Percentiles rank a stretch among this genome's conserved stretches.
phyloP scores from a whole-genome alignment of 2,113 vertebrate genomes.

The Notothenia coriiceps region DNA sequence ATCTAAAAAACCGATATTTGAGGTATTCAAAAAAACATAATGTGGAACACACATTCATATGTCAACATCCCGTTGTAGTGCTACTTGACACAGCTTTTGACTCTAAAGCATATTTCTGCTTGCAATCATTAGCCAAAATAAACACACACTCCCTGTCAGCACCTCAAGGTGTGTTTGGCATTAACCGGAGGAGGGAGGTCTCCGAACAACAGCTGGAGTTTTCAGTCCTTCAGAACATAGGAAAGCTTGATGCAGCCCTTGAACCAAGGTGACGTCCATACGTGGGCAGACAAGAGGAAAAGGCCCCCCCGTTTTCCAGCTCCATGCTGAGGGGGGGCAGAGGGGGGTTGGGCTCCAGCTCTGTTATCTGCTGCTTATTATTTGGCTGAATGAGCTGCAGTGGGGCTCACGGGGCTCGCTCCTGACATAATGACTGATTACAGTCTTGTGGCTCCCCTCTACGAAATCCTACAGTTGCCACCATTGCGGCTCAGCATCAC shows the following conservation, averaged over 20 bases:
- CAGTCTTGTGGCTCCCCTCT: constrained; percentile 86
- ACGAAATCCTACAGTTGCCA: constrained; percentile 86
- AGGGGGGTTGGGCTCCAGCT: constrained; percentile 51
- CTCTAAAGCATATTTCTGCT: not conserved
- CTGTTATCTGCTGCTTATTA: constrained; percentile 87
- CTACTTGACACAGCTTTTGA: not conserved
- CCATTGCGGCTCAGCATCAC: constrained; percentile 60
- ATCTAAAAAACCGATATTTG: too few relatives aligned
- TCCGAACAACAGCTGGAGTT: constrained; percentile 10
- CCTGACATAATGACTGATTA: constrained; percentile 95
- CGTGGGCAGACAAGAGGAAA: constrained; percentile 35
- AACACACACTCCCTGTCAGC: not conserved
- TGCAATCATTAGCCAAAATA: not conserved
- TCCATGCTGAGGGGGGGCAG: constrained; percentile 22
- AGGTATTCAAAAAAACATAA: too few relatives aligned
- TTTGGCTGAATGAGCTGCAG: constrained; percentile 89
- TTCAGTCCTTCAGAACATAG: not conserved
- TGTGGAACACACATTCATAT: not conserved
- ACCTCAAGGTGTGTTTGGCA: constrained; percentile 26
- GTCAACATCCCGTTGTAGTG: too few relatives aligned
- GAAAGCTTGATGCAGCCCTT: constrained; percentile 41
- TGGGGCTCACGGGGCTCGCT: constrained; percentile 82
- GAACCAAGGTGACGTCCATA: constrained; percentile 61
- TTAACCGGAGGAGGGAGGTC: constrained; percentile 13
- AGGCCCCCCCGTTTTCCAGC: constrained; percentile 38